These are phyloP conservation scores for Hydropotes inermis DNA, from an alignment of 2,113 vertebrate species.

Conservation along the genomic window DNA sequence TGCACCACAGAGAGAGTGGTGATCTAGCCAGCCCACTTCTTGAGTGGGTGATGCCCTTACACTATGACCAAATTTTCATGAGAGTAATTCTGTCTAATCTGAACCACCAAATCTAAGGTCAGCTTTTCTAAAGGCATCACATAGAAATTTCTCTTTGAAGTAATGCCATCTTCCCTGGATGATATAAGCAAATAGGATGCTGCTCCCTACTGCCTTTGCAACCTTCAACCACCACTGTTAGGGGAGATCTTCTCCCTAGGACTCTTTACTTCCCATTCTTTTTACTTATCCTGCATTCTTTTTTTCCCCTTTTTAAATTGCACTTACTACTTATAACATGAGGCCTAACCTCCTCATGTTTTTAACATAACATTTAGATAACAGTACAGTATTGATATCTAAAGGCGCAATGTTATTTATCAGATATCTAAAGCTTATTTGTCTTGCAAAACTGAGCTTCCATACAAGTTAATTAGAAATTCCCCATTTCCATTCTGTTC, in stretches of 20 bases:
- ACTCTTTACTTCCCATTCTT: not conserved
- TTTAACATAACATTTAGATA: not conserved
- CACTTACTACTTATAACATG: not conserved
- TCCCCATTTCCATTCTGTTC: not conserved
- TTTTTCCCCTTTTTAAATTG: not conserved
- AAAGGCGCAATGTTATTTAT: not conserved
- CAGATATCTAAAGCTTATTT: not conserved
- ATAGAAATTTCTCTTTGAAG: not conserved
- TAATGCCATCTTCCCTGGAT: not conserved
- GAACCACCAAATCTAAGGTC: not conserved
- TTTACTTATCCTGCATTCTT: not conserved
- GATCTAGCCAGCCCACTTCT: not conserved
- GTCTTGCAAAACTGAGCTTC: not conserved
- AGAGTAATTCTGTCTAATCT: not conserved
- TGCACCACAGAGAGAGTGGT: not conserved
- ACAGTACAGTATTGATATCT: not conserved
- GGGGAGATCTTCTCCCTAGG: not conserved
- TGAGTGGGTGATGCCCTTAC: not conserved
- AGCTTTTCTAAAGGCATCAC: not conserved
- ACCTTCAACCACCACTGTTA: not conserved
- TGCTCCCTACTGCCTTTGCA: not conserved
- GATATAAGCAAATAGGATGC: not conserved
- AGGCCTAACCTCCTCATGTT: not conserved
- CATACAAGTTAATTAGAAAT: not conserved
- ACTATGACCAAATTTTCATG: not conserved